Percentiles rank a stretch among this genome's conserved stretches.
Conservation (phyloP, 2,888 invertebrate genomes). For the Ophion ellenae region DNA sequence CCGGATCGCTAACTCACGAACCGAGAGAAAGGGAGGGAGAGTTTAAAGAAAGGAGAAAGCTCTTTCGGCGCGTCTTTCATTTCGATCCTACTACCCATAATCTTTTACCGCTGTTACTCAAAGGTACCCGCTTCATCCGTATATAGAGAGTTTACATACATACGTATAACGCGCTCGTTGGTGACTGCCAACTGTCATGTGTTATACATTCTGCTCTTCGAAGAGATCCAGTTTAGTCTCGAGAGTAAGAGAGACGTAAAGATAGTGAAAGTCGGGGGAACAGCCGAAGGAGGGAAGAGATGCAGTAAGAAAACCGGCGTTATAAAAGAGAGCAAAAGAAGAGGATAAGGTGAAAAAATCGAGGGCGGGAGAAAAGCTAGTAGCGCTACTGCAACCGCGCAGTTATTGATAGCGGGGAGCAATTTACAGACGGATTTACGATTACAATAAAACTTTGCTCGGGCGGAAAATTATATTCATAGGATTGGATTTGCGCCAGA, state of each 20-base stretch:
- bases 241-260: constrained; percentile 38
- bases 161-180: constrained; percentile 36
- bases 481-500: constrained; percentile 82
- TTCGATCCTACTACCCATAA: constrained; percentile 33
- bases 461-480: constrained; percentile 83
- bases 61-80: constrained; percentile 43
- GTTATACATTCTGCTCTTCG: constrained; percentile 40
- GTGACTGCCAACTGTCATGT: constrained; percentile 35
- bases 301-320: constrained; percentile 17
- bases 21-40: constrained; percentile 8
- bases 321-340: constrained; percentile 30
- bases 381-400: constrained; percentile 68
- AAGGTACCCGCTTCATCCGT: constrained; percentile 20
- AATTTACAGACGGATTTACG: constrained; percentile 83
- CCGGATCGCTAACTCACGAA: background rate
- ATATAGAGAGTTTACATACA: constrained; percentile 20
- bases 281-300: constrained; percentile 14
- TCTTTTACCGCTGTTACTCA: constrained; percentile 44
- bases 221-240: constrained; percentile 45
- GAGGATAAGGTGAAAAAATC: background rate
- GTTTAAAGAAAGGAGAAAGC: background rate
- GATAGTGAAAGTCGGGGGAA: constrained; percentile 21
- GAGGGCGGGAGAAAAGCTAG: constrained; percentile 55
- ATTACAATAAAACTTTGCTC: constrained; percentile 82
- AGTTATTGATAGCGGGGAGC: constrained; percentile 80